Evolutionary conservation across 2,888 invertebrate species (phyloP).

Genomic region (Tetragonula carbonaria): DNA sequence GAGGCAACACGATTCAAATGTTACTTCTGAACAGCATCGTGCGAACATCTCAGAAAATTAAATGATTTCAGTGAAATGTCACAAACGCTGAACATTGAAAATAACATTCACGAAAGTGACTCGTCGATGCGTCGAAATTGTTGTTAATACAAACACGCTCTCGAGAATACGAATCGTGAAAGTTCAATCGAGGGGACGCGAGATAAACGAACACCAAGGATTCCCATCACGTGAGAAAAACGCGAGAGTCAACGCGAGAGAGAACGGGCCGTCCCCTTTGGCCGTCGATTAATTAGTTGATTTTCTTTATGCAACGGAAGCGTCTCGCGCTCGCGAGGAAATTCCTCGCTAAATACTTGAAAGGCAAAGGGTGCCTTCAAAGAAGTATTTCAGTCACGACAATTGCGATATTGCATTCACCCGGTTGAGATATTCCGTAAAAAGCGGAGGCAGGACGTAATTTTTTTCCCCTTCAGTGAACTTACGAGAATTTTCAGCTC

Average conservation of each 20-base stretch:
- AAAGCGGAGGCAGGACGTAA: slow-evolving; percentile 3
- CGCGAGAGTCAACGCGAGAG: neutral
- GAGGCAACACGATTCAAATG: too few relatives aligned
- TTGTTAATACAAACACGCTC: too few relatives aligned
- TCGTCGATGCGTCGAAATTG: too few relatives aligned
- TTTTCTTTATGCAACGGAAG: slow-evolving; percentile 11
- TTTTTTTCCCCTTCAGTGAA: slow-evolving; percentile 22
- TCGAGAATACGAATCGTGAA: too few relatives aligned
- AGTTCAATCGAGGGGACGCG: neutral
- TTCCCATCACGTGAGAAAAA: neutral
- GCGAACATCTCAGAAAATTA: too few relatives aligned
- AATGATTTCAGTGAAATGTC: too few relatives aligned
- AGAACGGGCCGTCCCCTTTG: neutral
- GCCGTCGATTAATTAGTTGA: slow-evolving; percentile 35
- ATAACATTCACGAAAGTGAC: too few relatives aligned
- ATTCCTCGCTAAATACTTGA: slow-evolving; percentile 38
- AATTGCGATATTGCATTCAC: slow-evolving; percentile 36
- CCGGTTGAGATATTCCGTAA: slow-evolving; percentile 29
- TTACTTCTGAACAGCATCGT: too few relatives aligned
- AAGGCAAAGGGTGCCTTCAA: slow-evolving; percentile 34
- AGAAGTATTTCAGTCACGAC: slow-evolving; percentile 31
- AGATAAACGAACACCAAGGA: neutral
- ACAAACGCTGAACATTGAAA: too few relatives aligned
- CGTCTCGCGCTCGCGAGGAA: slow-evolving; percentile 15
- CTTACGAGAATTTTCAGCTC: slow-evolving; percentile 15